Evolutionary conservation across 2,113 vertebrate genomes (phyloP).

Genomic region (Embiotoca jacksoni): DNA sequence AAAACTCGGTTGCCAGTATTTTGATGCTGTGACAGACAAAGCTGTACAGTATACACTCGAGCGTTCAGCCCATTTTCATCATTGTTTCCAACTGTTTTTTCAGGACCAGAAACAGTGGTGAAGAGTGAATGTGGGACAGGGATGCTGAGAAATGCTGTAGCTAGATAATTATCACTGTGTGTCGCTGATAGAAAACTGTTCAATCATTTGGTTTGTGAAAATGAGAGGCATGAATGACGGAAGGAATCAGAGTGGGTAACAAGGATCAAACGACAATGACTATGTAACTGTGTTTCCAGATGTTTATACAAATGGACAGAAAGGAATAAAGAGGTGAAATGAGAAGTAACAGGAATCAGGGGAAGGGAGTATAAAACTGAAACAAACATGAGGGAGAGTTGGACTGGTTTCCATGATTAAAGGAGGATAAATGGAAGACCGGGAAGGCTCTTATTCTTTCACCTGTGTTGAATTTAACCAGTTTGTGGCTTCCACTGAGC

Average conservation of each 20-base stretch:
- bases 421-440: constrained; percentile 19
- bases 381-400: constrained; percentile 19
- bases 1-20: constrained; percentile 33
- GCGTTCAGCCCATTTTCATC: constrained; percentile 40
- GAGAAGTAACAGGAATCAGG: not conserved
- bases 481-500: constrained; percentile 32
- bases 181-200: too few relatives aligned
- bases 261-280: too few relatives aligned
- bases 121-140: not conserved
- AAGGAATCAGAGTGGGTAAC: too few relatives aligned
- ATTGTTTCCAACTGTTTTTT: constrained; percentile 33
- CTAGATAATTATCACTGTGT: not conserved
- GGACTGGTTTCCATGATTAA: constrained; percentile 25
- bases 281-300: not conserved
- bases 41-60: constrained; percentile 21
- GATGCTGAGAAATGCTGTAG: not conserved
- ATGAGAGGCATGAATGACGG: too few relatives aligned
- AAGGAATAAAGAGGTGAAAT: not conserved
- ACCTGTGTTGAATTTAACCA: constrained; percentile 29
- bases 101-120: not conserved
- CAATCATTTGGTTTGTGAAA: too few relatives aligned
- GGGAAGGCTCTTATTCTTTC: constrained; percentile 5
- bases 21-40: constrained; percentile 43
- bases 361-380: not conserved
- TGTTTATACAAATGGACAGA: not conserved